Percentiles rank a stretch among this genome's conserved stretches.
Conservation (phyloP, 2,113 vertebrate species). For the Scatophagus argus region DNA sequence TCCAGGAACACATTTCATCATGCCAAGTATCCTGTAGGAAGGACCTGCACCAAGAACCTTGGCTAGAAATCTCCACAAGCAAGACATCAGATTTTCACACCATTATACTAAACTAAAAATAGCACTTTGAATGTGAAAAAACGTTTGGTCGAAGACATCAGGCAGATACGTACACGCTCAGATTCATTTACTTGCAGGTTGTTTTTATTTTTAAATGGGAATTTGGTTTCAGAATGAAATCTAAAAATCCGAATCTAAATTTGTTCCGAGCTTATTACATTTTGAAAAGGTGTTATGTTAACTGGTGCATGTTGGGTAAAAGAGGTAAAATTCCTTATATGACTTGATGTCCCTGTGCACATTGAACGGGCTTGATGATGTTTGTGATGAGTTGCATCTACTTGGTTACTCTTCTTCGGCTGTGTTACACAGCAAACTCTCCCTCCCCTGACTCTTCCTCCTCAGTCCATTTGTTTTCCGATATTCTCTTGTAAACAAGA, state of each 20-base stretch:
- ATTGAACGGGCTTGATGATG: not conserved
- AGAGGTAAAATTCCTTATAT: not conserved
- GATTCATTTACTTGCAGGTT: not conserved
- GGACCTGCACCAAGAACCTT: no score
- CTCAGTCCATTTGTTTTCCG: conserved; percentile 6
- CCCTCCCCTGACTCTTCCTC: conserved; percentile 7
- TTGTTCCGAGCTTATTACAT: not conserved
- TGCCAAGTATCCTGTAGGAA: no score
- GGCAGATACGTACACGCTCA: not conserved
- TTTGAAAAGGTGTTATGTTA: not conserved
- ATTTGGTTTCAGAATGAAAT: not conserved
- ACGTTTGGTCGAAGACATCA: not conserved
- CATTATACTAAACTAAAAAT: not conserved
- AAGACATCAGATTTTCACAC: no score
- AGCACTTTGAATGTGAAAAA: no score
- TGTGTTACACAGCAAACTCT: conserved; percentile 3
- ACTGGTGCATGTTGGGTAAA: not conserved
- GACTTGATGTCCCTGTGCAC: not conserved
- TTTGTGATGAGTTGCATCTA: not conserved
- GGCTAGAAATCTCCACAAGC: no score
- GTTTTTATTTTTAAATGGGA: not conserved
- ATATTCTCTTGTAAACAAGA: not conserved
- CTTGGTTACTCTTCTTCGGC: not conserved
- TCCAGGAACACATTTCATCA: no score
- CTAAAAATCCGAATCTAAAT: no score